Conservation (phyloP, 2,797 vertebrate genomes). For the Pelochelys cantorii region DNA sequence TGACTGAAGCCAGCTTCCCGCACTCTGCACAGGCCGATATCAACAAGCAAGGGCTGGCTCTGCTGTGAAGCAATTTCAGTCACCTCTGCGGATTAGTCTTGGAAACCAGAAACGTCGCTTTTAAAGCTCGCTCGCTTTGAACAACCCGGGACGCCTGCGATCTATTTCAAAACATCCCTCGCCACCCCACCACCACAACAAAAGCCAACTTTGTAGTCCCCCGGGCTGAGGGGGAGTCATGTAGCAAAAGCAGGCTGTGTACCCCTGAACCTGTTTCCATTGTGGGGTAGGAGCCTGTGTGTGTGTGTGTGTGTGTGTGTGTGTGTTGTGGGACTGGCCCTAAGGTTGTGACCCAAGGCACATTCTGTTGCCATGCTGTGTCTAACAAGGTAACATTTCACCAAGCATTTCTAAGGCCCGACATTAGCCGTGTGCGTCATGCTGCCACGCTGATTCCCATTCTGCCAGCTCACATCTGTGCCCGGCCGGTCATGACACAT, state of each 20-base stretch:
- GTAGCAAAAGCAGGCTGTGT: neutral
- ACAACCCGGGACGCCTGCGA: constrained; percentile 42
- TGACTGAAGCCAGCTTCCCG: neutral
- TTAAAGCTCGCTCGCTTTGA: constrained; percentile 3
- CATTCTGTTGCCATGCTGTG: accelerated
- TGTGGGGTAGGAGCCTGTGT: neutral
- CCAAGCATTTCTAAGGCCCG: accelerated
- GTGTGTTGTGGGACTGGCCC: neutral
- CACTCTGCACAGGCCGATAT: too few species aligned
- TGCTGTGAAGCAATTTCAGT: neutral
- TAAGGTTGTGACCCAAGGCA: accelerated
- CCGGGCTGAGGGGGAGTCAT: constrained; percentile 8
- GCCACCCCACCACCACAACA: neutral
- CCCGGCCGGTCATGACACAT: accelerated
- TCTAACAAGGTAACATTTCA: neutral
- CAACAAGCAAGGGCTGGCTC: too few species aligned
- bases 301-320: neutral
- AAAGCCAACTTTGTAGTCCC: neutral
- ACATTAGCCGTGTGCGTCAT: accelerated
- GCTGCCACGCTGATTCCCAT: neutral
- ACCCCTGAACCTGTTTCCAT: accelerated
- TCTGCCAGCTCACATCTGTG: accelerated
- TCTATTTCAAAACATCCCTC: constrained; percentile 53
- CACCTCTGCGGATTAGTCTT: constrained; percentile 28
- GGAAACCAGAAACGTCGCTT: neutral